These are phyloP conservation scores for Melipona beecheii DNA, from an alignment of 2,888 invertebrate species.

Conservation along the genomic window DNA sequence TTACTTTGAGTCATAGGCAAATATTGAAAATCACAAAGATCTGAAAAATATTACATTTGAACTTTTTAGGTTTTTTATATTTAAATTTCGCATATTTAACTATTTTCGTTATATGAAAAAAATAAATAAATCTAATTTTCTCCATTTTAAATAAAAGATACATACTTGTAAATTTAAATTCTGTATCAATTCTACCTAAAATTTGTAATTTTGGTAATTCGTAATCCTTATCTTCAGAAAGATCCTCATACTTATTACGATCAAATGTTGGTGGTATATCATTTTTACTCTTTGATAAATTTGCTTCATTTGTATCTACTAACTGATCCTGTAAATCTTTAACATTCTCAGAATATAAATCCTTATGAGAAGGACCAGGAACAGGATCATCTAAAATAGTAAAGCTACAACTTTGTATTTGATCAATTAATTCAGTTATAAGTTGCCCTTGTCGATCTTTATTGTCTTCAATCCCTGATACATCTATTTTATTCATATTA, in stretches of 20 bases:
- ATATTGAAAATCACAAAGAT: constrained; percentile 96
- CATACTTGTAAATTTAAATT: constrained; percentile 89
- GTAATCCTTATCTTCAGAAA: constrained; percentile 81
- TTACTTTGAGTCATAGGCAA: constrained; percentile 88
- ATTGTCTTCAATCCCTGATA: neutral
- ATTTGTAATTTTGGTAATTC: constrained; percentile 84
- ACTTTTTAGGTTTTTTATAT: no score
- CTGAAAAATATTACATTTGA: constrained; percentile 84
- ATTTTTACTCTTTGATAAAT: constrained; percentile 27
- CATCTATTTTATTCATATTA: neutral
- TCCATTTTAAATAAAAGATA: constrained; percentile 55
- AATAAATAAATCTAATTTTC: neutral
- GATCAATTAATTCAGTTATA: constrained; percentile 16
- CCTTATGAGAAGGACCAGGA: neutral
- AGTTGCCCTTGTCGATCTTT: constrained; percentile 8
- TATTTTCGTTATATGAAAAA: neutral
- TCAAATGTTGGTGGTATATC: constrained; percentile 68
- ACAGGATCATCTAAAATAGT: neutral
- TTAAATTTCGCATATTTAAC: neutral
- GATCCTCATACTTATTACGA: constrained; percentile 71
- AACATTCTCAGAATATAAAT: neutral
- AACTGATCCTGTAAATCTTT: constrained; percentile 12
- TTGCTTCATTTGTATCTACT: constrained; percentile 4
- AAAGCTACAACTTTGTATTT: constrained; percentile 27
- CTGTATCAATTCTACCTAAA: constrained; percentile 87